Evolutionary conservation across 2,113 vertebrate species (phyloP), one percentile per base, ranked within the genome.

Genomic region (Bos javanicus): DNA sequence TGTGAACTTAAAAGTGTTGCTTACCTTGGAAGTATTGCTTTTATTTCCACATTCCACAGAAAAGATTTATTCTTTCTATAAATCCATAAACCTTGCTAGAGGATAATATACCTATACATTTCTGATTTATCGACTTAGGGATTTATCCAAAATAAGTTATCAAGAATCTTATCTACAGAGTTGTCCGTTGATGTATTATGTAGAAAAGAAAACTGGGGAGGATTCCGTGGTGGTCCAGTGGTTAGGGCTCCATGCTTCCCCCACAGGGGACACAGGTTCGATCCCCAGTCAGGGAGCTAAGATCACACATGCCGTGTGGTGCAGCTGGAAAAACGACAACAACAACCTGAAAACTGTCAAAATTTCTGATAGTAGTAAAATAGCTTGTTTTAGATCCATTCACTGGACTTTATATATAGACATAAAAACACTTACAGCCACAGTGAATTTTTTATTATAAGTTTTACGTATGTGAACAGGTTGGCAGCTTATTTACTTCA

Each of bases 1-100:
- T 94, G 21, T 85, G 94, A 97, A 60, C 36, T 74, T 95, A 84
- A 92, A 92, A 94, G 76, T 56, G 46, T 90, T 94, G 56, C 83
- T 97, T 91, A 52, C 92, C n/a, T 97, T 82, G 13, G 30, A 90
- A 94, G 7, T 81, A 52, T 48, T 95, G 56, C 56, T 82, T 95
- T 97, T 95, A 90, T 17, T 94, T 93, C 21, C 13, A 46, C 7
- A 64, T 16, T 52, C 57, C 0, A 50, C 28, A 92, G 78, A 93
- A 84, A 92, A 56, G 54, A 86, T 83, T 82, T 82, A 36, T 56
- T 94, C 50, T 97, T 93, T 94, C 28, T 93, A 54, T 82, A 94
- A 94, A 88, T 62, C 23, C n/a, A 21, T 87, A 84, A 83, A 19
- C 33, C 83, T 91, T 96, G 84, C 48, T 85, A 85, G 81, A 95